Evolutionary conservation across 2,113 vertebrate genomes (phyloP), one percentile per base, ranked within the genome.

Genomic region (Pedetes capensis): DNA sequence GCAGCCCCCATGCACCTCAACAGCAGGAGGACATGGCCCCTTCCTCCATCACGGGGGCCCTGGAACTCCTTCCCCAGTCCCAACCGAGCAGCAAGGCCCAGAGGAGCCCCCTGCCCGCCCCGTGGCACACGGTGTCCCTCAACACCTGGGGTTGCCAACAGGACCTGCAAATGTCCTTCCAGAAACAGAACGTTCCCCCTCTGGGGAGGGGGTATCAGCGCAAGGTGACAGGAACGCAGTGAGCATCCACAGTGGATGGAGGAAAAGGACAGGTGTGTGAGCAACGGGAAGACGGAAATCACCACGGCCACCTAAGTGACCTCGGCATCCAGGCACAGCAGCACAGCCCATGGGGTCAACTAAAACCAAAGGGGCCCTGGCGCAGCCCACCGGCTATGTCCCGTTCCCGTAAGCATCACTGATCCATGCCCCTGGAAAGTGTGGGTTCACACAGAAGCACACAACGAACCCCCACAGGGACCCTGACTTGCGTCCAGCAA

Each of bases 391-490:
- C n/a, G n/a, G n/a, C n/a, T n/a, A n/a, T n/a, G n/a, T n/a, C n/a
- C n/a, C n/a, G n/a, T n/a, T n/a, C n/a, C n/a, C n/a, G n/a, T n/a
- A n/a, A n/a, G 25, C 27, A 63, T 64, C 63, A 34, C 63, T 14
- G 34, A 64, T n/a, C 59, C 4, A 8, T 0, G 4, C 8, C 39
- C 44, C 12, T 9, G 2, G 59, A n/a, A n/a, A n/a, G n/a, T n/a
- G n/a, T n/a, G n/a, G n/a, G n/a, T n/a, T n/a, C n/a, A n/a, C n/a
- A n/a, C n/a, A n/a, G n/a, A n/a, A n/a, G n/a, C n/a, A n/a, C n/a
- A n/a, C n/a, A n/a, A n/a, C n/a, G n/a, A n/a, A n/a, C n/a, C n/a
- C n/a, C n/a, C n/a, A n/a, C n/a, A n/a, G 4, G 39, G 34, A 34
- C 14, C 27, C 49, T 4, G 20, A 1, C 29, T 18, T 12, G 32